Evolutionary conservation across 2,113 vertebrate species (phyloP).

Genomic region (Scolopax mira): DNA sequence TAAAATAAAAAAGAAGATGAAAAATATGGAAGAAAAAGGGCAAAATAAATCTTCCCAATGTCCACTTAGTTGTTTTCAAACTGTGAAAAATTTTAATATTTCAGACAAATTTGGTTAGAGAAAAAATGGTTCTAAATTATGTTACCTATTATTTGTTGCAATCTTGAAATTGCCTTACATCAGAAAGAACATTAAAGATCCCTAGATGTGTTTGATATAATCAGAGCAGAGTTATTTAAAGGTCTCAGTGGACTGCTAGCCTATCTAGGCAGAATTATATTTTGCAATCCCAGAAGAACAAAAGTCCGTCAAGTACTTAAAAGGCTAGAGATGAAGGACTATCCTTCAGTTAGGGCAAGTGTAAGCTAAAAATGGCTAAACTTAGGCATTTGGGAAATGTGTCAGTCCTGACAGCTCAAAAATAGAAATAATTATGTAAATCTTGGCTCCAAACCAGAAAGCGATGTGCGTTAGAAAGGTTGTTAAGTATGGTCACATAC

Average conservation of each 20-base stretch:
- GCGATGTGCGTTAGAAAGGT: neutral
- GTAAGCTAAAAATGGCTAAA: conserved; percentile 52
- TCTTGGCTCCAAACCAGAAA: conserved; percentile 58
- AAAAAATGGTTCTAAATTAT: neutral
- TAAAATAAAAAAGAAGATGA: neutral
- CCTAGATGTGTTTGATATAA: conserved; percentile 19
- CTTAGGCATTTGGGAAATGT: conserved; percentile 19
- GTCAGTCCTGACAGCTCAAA: conserved; percentile 54
- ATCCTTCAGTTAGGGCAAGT: conserved; percentile 20
- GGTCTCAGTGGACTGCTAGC: conserved; percentile 5
- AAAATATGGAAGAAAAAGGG: neutral
- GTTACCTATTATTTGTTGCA: neutral
- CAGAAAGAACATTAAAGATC: conserved; percentile 3
- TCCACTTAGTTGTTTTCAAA: neutral
- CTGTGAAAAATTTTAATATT: neutral
- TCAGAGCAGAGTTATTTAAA: conserved; percentile 33
- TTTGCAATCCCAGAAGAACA: conserved; percentile 34
- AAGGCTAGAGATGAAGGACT: conserved; percentile 38
- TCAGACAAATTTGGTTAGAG: neutral
- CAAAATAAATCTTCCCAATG: neutral
- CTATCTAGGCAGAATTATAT: conserved; percentile 20
- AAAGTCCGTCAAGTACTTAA: neutral
- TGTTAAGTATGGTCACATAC: conserved; percentile 62
- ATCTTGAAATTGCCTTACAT: conserved; percentile 1
- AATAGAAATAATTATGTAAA: conserved; percentile 73